A percentile compares a stretch with the other conserved stretches of the same genome.
These are phyloP conservation scores for Rhamnusium bicolor DNA, from an alignment of 2,888 invertebrate genomes.

Conservation along the genomic window DNA sequence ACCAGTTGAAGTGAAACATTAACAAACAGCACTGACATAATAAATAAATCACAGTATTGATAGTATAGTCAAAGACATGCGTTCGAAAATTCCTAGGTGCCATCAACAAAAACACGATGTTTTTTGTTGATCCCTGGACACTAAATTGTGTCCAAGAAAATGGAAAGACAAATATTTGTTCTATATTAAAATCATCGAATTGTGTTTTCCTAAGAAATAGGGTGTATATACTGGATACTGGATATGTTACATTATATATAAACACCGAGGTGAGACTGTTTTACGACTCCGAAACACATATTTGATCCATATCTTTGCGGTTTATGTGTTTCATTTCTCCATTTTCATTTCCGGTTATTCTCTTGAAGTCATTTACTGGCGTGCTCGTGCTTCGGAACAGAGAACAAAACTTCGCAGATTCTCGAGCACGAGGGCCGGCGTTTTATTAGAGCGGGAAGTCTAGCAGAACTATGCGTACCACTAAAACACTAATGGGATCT, in stretches of 20 bases:
- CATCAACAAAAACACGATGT: too few species aligned
- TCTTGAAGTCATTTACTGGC: conserved; percentile 19
- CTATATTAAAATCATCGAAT: neutral
- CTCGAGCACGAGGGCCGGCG: conserved; percentile 1
- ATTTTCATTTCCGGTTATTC: conserved; percentile 24
- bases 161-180: neutral
- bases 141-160: too few species aligned
- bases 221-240: neutral
- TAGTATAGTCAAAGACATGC: too few species aligned
- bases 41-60: too few species aligned
- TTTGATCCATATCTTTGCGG: conserved; percentile 22
- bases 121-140: too few species aligned
- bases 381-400: conserved; percentile 22
- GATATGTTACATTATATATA: conserved; percentile 8
- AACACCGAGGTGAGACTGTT: neutral
- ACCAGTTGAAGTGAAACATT: too few species aligned
- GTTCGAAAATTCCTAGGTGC: too few species aligned
- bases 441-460: conserved; percentile 18
- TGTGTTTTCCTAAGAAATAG: neutral
- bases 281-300: neutral
- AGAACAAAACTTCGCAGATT: conserved; percentile 17
- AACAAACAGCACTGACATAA: too few species aligned
- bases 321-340: neutral
- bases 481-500: neutral
- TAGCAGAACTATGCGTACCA: neutral